Evolutionary conservation across 2,113 vertebrate genomes (phyloP).

Genomic region (Pteruthius melanotis): DNA sequence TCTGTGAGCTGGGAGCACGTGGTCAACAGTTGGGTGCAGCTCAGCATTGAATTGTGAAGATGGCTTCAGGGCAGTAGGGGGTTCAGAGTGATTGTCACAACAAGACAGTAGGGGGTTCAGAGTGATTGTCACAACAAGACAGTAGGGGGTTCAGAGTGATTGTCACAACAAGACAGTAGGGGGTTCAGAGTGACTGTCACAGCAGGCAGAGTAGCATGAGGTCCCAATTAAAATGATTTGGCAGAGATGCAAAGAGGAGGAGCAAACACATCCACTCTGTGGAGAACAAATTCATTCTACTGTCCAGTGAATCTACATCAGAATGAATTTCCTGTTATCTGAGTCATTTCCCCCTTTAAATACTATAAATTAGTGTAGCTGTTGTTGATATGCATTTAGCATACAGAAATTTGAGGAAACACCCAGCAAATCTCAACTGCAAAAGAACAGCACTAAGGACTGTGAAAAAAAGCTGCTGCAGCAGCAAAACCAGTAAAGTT

Average conservation of each 20-base stretch:
- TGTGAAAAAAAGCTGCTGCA: not conserved
- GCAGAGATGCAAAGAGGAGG: not conserved
- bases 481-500: not conserved
- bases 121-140: no score
- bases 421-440: not conserved
- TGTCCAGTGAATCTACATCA: not conserved
- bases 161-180: not conserved
- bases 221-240: not conserved
- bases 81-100: not conserved
- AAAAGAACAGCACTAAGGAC: not conserved
- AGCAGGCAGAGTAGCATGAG: not conserved
- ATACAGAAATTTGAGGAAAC: not conserved
- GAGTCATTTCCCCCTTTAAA: not conserved
- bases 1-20: accelerated
- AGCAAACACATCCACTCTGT: not conserved
- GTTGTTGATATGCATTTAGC: not conserved
- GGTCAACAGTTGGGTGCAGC: accelerated
- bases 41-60: not conserved
- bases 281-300: not conserved
- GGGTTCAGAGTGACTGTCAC: not conserved
- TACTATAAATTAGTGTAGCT: not conserved
- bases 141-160: not conserved
- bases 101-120: not conserved
- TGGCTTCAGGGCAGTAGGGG: not conserved
- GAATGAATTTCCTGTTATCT: not conserved